phyloP scores from a whole-genome alignment of 2,888 invertebrate genomes.

The Hirtodrosophila duncani region DNA sequence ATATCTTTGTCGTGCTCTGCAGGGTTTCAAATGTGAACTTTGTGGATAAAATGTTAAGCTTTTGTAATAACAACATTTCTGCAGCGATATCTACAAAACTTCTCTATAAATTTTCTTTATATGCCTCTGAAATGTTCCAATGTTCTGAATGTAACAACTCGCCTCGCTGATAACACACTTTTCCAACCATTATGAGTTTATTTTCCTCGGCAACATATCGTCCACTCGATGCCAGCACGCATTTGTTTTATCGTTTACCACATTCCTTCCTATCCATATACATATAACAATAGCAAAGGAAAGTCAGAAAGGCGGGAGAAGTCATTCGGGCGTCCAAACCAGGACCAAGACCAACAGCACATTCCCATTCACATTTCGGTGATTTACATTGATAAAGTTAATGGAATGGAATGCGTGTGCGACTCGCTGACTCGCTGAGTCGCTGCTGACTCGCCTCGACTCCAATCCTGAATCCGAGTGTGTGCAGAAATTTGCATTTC shows the following conservation, averaged over 20 bases:
- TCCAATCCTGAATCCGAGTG: constrained; percentile 28
- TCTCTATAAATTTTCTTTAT: no score
- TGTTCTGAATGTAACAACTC: no score
- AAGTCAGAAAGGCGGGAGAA: no score
- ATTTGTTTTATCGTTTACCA: constrained; percentile 55
- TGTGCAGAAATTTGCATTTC: constrained; percentile 69
- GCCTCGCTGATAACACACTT: constrained; percentile 37
- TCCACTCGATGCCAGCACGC: constrained; percentile 37
- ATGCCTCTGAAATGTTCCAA: no score
- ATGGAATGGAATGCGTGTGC: constrained; percentile 68
- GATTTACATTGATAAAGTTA: constrained; percentile 71
- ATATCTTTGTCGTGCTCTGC: no score
- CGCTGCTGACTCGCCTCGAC: constrained; percentile 36
- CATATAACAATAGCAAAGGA: neutral
- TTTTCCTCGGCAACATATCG: constrained; percentile 43
- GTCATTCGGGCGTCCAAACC: no score
- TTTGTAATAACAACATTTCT: no score
- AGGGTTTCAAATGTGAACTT: no score
- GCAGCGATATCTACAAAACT: no score
- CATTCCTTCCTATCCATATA: constrained; percentile 13
- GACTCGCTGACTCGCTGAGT: constrained; percentile 48
- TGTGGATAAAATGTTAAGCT: no score
- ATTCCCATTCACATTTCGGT: constrained; percentile 57
- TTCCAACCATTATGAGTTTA: constrained; percentile 43
- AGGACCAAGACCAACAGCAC: constrained; percentile 31